These are phyloP conservation scores for Mesochorus sp. DNA, from an alignment of 2,888 invertebrate genomes.

Conservation along the genomic window DNA sequence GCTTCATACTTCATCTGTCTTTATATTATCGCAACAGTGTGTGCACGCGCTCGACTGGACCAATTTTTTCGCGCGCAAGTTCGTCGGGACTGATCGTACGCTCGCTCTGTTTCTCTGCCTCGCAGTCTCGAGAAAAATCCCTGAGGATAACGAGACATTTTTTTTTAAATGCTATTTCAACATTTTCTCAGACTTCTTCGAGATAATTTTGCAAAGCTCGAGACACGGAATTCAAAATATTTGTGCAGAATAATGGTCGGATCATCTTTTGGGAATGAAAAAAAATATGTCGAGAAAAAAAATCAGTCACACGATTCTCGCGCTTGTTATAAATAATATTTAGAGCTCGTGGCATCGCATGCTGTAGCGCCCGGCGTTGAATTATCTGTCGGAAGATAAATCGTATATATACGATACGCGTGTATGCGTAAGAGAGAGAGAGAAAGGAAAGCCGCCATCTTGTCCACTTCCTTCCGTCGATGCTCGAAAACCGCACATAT, in stretches of 20 bases:
- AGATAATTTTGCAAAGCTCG: too few species aligned
- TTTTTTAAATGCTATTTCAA: background rate
- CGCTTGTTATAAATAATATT: conserved; percentile 7
- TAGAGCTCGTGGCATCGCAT: background rate
- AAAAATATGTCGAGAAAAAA: too few species aligned
- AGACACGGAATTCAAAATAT: background rate
- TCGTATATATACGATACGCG: too few species aligned
- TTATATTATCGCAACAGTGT: background rate
- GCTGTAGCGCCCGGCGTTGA: conserved; percentile 43
- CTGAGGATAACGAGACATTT: conserved; percentile 6
- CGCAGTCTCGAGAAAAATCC: conserved; percentile 15
- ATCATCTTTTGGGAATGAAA: too few species aligned
- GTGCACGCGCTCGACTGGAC: conserved; percentile 8
- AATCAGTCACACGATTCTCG: too few species aligned
- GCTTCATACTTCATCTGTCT: conserved; percentile 36
- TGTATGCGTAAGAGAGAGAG: conserved; percentile 6
- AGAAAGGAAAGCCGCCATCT: conserved; percentile 61
- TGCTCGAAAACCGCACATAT: conserved; percentile 42
- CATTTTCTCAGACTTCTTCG: too few species aligned
- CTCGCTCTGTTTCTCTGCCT: too few species aligned
- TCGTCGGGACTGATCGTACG: conserved; percentile 28
- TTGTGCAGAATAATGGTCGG: too few species aligned
- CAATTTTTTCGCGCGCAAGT: conserved; percentile 8
- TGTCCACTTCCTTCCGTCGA: conserved; percentile 65
- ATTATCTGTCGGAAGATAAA: conserved; percentile 63